These are phyloP conservation scores for Nemurella pictetii DNA, from an alignment of 2,888 invertebrate genomes.

Conservation along the genomic window DNA sequence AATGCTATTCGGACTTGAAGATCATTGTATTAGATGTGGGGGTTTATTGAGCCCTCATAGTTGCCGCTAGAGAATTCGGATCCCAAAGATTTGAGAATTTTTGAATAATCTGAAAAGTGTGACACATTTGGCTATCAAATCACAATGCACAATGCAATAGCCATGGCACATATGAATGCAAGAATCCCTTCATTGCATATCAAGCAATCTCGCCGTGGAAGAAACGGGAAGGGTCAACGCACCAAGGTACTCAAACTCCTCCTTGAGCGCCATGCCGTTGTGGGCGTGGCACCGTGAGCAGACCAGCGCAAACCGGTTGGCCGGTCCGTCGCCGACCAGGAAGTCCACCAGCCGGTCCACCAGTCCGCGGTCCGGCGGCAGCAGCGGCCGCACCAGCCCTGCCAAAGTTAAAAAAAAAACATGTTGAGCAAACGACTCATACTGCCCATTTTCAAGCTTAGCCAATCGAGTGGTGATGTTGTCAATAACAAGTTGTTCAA, in stretches of 20 bases:
- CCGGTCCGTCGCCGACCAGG: constrained; percentile 92
- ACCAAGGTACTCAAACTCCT: constrained; percentile 70
- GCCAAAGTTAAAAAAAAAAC: constrained; percentile 25
- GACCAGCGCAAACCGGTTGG: constrained; percentile 92
- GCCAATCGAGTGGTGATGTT: background rate
- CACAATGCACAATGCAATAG: no score
- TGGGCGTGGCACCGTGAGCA: constrained; percentile 88
- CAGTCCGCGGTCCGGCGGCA: constrained; percentile 74
- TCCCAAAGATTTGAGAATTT: no score
- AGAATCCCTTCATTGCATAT: no score
- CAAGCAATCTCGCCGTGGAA: no score
- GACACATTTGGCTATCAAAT: no score
- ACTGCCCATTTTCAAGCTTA: background rate
- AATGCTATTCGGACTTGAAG: no score
- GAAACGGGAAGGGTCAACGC: constrained; percentile 43
- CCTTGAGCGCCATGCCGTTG: constrained; percentile 83
- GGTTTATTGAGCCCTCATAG: no score
- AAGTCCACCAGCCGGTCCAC: constrained; percentile 92
- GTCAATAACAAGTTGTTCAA: no score
- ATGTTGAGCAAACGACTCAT: background rate
- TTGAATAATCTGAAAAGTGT: no score
- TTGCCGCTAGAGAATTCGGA: no score
- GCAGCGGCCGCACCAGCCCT: constrained; percentile 68
- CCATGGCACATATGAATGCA: no score
- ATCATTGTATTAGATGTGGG: no score